These are phyloP conservation scores for Orientallactaga sibirica DNA, from an alignment of 2,797 vertebrate species.

Conservation along the genomic window DNA sequence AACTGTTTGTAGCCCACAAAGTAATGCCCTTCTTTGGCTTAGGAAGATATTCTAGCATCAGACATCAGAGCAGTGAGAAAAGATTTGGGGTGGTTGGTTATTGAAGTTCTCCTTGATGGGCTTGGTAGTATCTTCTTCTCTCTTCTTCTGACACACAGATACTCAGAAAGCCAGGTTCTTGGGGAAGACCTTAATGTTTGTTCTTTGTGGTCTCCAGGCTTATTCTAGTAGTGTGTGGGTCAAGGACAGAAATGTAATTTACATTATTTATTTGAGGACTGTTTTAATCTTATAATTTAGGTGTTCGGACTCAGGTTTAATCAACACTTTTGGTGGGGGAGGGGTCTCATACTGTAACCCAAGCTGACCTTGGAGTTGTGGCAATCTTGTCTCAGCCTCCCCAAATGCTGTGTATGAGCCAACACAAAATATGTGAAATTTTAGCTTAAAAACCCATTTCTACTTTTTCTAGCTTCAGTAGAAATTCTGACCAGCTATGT, in stretches of 20 bases:
- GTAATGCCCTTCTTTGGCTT: neutral
- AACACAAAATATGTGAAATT: too few relatives aligned
- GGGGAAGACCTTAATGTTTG: neutral
- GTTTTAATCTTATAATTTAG: conserved; percentile 38
- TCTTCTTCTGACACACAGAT: neutral
- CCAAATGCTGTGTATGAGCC: too few relatives aligned
- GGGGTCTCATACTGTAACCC: neutral
- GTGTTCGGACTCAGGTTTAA: conserved; percentile 13
- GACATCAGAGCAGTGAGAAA: neutral
- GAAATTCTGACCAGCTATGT: neutral
- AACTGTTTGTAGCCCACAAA: neutral
- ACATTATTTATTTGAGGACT: neutral
- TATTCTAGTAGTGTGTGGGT: neutral
- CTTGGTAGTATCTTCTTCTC: neutral
- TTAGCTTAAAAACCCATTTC: conserved; percentile 39
- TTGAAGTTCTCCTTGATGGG: neutral
- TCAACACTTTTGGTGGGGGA: neutral
- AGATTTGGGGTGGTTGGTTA: conserved; percentile 18
- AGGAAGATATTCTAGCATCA: neutral
- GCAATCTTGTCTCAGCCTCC: too few relatives aligned
- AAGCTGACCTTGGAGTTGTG: neutral
- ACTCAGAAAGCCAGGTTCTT: neutral
- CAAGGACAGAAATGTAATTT: neutral
- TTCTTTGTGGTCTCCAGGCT: neutral
- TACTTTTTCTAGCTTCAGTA: conserved; percentile 25